A percentile compares a stretch with the other conserved stretches of the same genome.
Conservation (phyloP, 2,888 invertebrate species). For the Coremacera marginata region DNA sequence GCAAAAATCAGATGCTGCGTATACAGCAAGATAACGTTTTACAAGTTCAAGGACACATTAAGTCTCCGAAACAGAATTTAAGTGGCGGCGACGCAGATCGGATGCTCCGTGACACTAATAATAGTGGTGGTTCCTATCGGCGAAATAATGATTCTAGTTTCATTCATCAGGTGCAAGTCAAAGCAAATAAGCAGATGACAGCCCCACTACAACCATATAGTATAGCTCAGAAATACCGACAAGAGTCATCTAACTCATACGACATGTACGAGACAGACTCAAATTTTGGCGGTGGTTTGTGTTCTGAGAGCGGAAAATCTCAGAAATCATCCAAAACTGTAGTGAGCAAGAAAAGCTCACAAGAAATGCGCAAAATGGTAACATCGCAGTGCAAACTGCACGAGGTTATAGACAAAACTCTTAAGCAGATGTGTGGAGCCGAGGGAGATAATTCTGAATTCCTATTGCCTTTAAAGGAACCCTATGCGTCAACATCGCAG, state of each 20-base stretch:
- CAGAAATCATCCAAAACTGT: slow-evolving; percentile 46
- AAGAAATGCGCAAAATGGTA: slow-evolving; percentile 51
- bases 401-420: slow-evolving; percentile 46
- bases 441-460: slow-evolving; percentile 30
- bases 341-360: slow-evolving; percentile 53
- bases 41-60: not conserved
- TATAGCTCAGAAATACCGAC: slow-evolving; percentile 11
- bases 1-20: slow-evolving; percentile 37
- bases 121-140: slow-evolving; percentile 31
- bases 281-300: slow-evolving; percentile 35
- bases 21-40: slow-evolving; percentile 24
- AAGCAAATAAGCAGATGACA: slow-evolving; percentile 13
- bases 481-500: not conserved
- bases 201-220: not conserved
- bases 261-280: slow-evolving; percentile 45
- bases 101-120: slow-evolving; percentile 22
- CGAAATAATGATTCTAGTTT: slow-evolving; percentile 7
- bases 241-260: slow-evolving; percentile 13
- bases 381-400: slow-evolving; percentile 54
- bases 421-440: slow-evolving; percentile 45
- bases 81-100: slow-evolving; percentile 52
- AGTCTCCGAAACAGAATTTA: not conserved
- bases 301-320: slow-evolving; percentile 45
- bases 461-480: slow-evolving; percentile 17
- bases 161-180: slow-evolving; percentile 1